A percentile compares a stretch with the other conserved stretches of the same genome.
Conservation (phyloP, 2,888 invertebrate species). For the Cepaea hortensis region DNA sequence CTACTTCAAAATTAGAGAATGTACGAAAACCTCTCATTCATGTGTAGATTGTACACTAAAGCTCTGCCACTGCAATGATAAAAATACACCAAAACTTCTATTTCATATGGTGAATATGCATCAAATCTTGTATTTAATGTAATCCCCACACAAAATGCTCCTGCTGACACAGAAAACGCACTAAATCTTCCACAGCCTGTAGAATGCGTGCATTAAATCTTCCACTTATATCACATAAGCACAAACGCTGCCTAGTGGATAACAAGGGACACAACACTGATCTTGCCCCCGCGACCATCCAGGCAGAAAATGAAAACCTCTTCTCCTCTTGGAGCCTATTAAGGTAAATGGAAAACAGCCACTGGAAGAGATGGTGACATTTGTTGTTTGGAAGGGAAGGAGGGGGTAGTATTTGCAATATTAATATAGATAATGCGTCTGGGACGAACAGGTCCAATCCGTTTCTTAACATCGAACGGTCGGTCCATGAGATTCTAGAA, state of each 20-base stretch:
- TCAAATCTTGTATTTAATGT: no score
- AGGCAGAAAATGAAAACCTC: conserved; percentile 43
- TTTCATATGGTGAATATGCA: no score
- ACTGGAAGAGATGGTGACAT: conserved; percentile 51
- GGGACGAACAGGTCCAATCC: conserved; percentile 21
- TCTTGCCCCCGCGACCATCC: conserved; percentile 33
- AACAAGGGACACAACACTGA: background rate
- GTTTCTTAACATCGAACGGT: conserved; percentile 23
- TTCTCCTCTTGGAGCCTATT: conserved; percentile 52
- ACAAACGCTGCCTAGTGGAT: background rate
- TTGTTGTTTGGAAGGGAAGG: conserved; percentile 49
- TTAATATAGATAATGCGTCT: conserved; percentile 59
- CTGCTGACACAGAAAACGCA: background rate
- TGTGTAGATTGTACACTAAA: no score
- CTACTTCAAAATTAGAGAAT: no score
- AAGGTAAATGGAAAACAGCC: conserved; percentile 55
- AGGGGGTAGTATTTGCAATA: conserved; percentile 56
- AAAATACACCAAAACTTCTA: no score
- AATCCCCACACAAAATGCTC: no score
- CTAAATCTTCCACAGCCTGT: background rate
- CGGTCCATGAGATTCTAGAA: background rate
- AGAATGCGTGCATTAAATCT: background rate
- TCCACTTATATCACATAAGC: background rate
- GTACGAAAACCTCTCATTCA: no score
- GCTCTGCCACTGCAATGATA: no score